Conservation (phyloP, 1,140 invertebrate genomes). For the Brachionus calyciflorus region DNA sequence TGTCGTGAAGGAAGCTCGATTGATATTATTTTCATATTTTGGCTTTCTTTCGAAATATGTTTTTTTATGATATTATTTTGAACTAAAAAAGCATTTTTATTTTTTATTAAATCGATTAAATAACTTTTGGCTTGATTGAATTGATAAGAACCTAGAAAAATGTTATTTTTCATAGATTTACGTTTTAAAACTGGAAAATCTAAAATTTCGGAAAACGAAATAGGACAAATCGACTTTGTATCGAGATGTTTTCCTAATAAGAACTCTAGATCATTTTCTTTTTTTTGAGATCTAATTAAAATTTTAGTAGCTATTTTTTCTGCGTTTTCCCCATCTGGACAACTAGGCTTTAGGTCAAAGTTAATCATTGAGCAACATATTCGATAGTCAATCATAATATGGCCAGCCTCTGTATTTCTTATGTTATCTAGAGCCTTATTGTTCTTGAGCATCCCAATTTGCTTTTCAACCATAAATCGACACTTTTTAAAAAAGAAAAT, state of each 20-base stretch:
- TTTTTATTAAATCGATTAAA: not conserved
- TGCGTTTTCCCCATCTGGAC: slow-evolving; percentile 11
- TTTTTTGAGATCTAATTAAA: not conserved
- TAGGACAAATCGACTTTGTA: not conserved
- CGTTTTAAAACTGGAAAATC: slow-evolving; percentile 14
- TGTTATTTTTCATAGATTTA: not conserved
- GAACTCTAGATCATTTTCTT: not conserved
- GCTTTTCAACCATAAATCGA: no score
- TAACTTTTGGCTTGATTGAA: slow-evolving; percentile 13
- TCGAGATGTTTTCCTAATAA: not conserved
- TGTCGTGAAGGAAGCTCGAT: not conserved
- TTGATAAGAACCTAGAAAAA: slow-evolving; percentile 9
- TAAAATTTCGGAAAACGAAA: not conserved
- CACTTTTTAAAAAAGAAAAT: no score
- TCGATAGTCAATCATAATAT: no score
- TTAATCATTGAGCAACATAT: no score
- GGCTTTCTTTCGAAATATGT: not conserved
- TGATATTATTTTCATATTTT: not conserved
- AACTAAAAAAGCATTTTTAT: not conserved
- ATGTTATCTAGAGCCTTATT: no score
- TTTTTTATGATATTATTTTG: not conserved
- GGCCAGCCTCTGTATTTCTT: no score
- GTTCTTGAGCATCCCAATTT: no score
- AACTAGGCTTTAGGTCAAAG: not conserved
- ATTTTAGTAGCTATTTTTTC: not conserved